Base-by-base conservation (phyloP, 2,888 invertebrate species). In the Pollenia angustigena region DNA sequence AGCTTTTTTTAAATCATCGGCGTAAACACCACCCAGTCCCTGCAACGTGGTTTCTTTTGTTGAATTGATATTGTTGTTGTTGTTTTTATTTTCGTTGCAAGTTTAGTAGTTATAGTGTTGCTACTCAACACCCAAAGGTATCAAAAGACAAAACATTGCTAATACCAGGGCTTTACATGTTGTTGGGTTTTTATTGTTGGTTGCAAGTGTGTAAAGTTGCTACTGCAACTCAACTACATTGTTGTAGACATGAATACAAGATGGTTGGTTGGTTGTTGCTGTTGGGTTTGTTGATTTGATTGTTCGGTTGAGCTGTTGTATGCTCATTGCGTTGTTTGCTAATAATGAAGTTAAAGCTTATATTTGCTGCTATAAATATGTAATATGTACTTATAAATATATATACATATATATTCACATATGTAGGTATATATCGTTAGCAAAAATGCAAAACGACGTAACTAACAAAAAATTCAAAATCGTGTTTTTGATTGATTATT, bases 111-210 rank as follows among this genome's bases (percentile, higher is more conserved):
- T 71, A 23, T 66, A 64, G 76, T 85, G 85, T 85, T 86, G 82
- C 82, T 83, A 82, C 71, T 87, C 82, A 88, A 88, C 88, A 88
- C 88, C 87, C 87, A 81, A 88, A 88, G 86, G 85, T 88, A 88
- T 88, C 86, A 85, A 82, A 89, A 90, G 89, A 89, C 89, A 89
- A 90, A 89, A 89, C 76, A 88, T 89, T 89, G 89, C 90, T 89
- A 87, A 87, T 87, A 56, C 68, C 32, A 74, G 81, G 50, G 72
- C 74, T 79, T 84, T 78, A 74, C 81, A 81, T 68, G 72, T 14
- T 72, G 32, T 32, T 32, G 32, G 60, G 32, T 46, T 69, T 74
- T 72, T 69, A 23, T 60, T 81, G 58, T 75, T 75, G 3, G 60
- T 50, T 66, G 64, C n/a, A 18, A 32, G 62, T 54, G 62, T 54